Evolutionary conservation across 1,140 invertebrate species (phyloP).

Genomic region (Cydia strobilella): DNA sequence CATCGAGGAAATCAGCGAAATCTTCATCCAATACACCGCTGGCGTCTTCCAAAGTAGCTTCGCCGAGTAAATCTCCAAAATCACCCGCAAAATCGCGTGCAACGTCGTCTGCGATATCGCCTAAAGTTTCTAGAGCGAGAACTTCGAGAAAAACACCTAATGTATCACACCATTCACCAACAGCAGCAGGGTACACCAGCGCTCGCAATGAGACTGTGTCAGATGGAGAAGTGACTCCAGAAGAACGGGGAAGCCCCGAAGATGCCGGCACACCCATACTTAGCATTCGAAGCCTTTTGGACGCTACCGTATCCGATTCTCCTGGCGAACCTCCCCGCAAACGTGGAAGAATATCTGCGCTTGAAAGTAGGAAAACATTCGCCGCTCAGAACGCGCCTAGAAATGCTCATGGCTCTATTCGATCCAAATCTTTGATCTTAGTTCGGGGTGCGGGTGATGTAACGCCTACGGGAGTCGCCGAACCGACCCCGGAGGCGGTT

Average conservation of each 20-base stretch:
- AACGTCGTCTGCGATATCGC: not conserved
- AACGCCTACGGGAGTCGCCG: slow-evolving; percentile 69
- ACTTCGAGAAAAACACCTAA: not conserved
- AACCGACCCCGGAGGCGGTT: slow-evolving; percentile 63
- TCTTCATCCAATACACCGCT: not conserved
- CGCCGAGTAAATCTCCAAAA: not conserved
- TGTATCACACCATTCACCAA: too few species aligned
- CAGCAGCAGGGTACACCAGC: too few species aligned
- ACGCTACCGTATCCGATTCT: slow-evolving; percentile 38
- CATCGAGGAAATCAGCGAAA: not conserved
- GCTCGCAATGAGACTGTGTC: not conserved
- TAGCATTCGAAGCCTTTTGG: slow-evolving; percentile 60
- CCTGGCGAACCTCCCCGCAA: slow-evolving; percentile 28
- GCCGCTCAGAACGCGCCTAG: slow-evolving; percentile 39
- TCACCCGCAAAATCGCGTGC: not conserved
- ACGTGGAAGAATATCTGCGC: slow-evolving; percentile 25
- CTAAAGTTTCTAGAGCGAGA: slow-evolving; percentile 3
- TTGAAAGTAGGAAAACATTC: slow-evolving; percentile 51
- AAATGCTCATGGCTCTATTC: slow-evolving; percentile 34
- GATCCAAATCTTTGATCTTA: slow-evolving; percentile 50
- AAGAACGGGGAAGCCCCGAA: slow-evolving; percentile 53
- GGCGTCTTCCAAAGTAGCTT: not conserved
- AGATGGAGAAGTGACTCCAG: slow-evolving; percentile 54
- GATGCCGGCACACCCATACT: slow-evolving; percentile 60
- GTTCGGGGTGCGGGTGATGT: slow-evolving; percentile 34